Evolutionary conservation across 2,888 invertebrate species (phyloP).

Genomic region (Crematogaster levior): DNA sequence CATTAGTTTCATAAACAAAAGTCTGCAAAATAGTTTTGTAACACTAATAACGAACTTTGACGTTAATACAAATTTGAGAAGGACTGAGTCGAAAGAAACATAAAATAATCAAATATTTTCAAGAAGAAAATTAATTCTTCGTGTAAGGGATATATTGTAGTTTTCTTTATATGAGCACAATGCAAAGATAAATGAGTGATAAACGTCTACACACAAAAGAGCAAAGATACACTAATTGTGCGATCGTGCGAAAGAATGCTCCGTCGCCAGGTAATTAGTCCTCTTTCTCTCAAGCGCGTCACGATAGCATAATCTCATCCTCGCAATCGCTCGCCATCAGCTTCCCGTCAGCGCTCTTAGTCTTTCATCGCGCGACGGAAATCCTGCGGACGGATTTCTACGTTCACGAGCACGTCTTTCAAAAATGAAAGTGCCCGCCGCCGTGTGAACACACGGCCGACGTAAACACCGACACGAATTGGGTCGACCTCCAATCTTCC

Average conservation of each 20-base stretch:
- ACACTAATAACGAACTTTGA: neutral
- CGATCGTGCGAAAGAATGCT: constrained; percentile 54
- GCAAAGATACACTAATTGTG: constrained; percentile 31
- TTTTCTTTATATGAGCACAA: neutral
- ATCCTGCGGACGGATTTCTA: constrained; percentile 47
- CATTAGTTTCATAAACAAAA: constrained; percentile 14
- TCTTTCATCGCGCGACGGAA: constrained; percentile 12
- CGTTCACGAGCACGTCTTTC: constrained; percentile 59
- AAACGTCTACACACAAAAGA: constrained; percentile 23
- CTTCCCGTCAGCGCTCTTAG: constrained; percentile 1
- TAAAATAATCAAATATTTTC: neutral
- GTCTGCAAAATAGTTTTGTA: neutral
- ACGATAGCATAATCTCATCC: constrained; percentile 54
- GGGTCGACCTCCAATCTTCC: constrained; percentile 59
- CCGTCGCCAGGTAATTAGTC: constrained; percentile 52
- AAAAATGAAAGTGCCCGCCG: constrained; percentile 72
- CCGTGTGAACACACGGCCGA: constrained; percentile 46
- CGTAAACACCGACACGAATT: constrained; percentile 65
- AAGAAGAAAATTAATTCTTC: neutral
- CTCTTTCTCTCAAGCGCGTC: constrained; percentile 45
- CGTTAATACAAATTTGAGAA: neutral
- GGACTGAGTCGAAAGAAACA: neutral
- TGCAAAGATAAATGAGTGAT: neutral
- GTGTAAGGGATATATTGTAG: neutral
- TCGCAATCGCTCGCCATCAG: constrained; percentile 22